Conservation (phyloP, 2,888 invertebrate genomes). For the Alsophila aescularia region DNA sequence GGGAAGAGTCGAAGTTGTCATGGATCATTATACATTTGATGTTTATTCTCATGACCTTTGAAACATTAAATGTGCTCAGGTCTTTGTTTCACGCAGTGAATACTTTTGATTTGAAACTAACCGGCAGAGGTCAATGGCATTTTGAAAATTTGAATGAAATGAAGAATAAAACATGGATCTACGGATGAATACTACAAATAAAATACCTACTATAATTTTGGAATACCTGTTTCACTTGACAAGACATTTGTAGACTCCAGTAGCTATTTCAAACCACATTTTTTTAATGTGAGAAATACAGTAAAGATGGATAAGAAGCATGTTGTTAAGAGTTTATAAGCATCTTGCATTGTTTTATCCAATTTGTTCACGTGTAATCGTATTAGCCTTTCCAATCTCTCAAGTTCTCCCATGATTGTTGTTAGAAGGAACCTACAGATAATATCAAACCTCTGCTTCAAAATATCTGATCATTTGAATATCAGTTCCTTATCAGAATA, state of each 20-base stretch:
- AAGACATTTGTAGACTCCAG: too few relatives aligned
- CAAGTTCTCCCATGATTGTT: conserved; percentile 8
- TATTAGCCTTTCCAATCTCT: not conserved
- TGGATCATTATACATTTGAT: conserved; percentile 17
- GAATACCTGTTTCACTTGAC: too few relatives aligned
- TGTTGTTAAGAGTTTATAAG: too few relatives aligned
- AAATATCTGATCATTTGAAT: conserved; percentile 37
- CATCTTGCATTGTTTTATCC: not conserved
- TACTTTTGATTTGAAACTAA: not conserved
- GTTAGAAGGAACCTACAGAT: conserved; percentile 21
- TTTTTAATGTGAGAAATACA: too few relatives aligned
- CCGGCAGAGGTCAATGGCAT: too few relatives aligned
- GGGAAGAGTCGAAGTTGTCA: conserved; percentile 23
- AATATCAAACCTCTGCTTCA: conserved; percentile 25
- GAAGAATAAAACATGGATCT: too few relatives aligned
- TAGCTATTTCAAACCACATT: too few relatives aligned
- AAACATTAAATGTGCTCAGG: not conserved
- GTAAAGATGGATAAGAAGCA: too few relatives aligned
- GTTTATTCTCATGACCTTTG: conserved; percentile 9
- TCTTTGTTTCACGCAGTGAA: not conserved
- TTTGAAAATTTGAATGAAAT: too few relatives aligned
- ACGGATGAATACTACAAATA: too few relatives aligned
- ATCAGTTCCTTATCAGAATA: conserved; percentile 44
- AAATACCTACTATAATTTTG: too few relatives aligned
- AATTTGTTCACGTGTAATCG: too few relatives aligned